Evolutionary conservation across 2,888 invertebrate species (phyloP).

Genomic region (Lamproptera curius): DNA sequence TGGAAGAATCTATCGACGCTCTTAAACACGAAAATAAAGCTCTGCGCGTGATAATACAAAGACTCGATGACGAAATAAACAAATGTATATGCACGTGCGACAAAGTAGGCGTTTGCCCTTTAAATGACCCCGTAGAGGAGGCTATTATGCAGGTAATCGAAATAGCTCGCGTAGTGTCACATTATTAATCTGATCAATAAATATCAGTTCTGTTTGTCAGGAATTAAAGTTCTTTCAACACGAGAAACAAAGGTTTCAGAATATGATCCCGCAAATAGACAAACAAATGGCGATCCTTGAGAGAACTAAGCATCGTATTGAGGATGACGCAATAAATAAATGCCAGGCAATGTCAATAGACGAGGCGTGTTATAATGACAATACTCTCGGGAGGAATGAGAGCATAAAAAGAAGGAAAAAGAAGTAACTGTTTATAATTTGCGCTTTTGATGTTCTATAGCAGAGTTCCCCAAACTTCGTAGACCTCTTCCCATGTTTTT

Average conservation of each 20-base stretch:
- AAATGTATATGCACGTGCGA: constrained; percentile 37
- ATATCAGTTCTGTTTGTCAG: constrained; percentile 30
- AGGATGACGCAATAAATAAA: constrained; percentile 48
- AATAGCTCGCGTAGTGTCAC: too few species aligned
- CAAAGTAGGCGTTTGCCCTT: constrained; percentile 52
- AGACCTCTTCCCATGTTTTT: too few species aligned
- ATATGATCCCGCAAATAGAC: constrained; percentile 42
- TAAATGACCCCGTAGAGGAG: constrained; percentile 53
- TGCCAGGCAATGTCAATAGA: constrained; percentile 50
- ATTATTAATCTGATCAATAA: too few species aligned
- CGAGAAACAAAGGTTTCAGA: constrained; percentile 54
- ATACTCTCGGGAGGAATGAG: constrained; percentile 24
- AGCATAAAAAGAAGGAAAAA: constrained; percentile 38
- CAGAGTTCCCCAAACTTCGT: too few species aligned
- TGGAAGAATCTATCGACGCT: constrained; percentile 45
- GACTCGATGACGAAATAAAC: constrained; percentile 49
- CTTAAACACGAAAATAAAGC: constrained; percentile 57
- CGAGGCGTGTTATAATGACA: constrained; percentile 38
- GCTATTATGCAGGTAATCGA: constrained; percentile 53
- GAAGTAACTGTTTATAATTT: too few species aligned
- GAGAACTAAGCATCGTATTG: constrained; percentile 49
- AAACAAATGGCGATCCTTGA: constrained; percentile 38
- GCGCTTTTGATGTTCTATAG: too few species aligned
- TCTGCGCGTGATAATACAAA: constrained; percentile 46
- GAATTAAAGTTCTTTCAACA: constrained; percentile 54